Base-by-base conservation (phyloP, 2,113 vertebrate species). In the Naja naja region DNA sequence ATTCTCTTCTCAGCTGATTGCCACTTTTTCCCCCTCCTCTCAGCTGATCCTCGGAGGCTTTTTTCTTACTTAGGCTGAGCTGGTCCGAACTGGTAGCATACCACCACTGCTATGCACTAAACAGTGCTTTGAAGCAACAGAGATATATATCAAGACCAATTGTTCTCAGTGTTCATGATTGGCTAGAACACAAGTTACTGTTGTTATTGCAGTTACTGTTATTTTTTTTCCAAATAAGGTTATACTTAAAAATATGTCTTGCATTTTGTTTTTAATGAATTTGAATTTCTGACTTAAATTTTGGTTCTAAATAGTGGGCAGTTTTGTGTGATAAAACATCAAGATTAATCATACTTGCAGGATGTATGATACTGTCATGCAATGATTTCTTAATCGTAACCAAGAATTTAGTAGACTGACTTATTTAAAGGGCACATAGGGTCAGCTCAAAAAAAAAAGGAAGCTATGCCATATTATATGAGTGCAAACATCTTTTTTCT, bases 81-180 rank as follows among this genome's bases (percentile, higher is more conserved):
- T 43, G 43, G 43, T 43, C 43, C 43, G 43, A 43, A 43, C 43
- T 43, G 43, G 43, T 43, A 43, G 43, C 43, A 45, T 45, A 45
- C 4, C 45, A 45, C 45, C 45, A 45, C 45, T 45, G 69, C 91
- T 93, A 1, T 0, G 25, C 58, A 60, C 58, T 0, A 85, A 39
- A 93, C 90, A 93, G 89, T 96, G 94, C 93, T 94, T 92, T 87
- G 49, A 89, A 69, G 92, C 91, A 74, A 22, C 91, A 27, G 90
- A 94, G 56, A 27, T 74, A 90, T 92, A 27, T 85, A 90, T 92
- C 69, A 0, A 0, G 54, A 94, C 87, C 49, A 47, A 56, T 64
- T 20, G 45, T n/a, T 34, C 64, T 69, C 14, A n/a, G 85, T 22
- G 10, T 81, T 30, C 52, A 92, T 53, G 55, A 64, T 9, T 69